Base-by-base conservation (phyloP, 1,140 invertebrate species). In the Drosophila mojavensis region DNA sequence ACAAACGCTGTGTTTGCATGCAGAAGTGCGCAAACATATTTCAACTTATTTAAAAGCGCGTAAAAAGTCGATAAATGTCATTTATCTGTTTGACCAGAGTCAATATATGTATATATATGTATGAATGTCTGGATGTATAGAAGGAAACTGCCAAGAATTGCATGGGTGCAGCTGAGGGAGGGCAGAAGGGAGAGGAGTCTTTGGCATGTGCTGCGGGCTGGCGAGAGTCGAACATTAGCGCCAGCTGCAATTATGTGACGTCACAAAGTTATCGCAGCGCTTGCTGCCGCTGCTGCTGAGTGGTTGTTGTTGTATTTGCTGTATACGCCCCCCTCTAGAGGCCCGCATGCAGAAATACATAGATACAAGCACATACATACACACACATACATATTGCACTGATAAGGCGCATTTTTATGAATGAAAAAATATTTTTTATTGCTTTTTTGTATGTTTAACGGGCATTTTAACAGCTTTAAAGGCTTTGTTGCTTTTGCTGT, bases 31-130 rank as follows among this genome's bases (percentile, higher is more conserved):
- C 79, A 83, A 88, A 86, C 83, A 88, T 69, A 89, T 89, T 88
- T 89, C 75, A 84, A 89, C 80, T 89, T 80, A 78, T 79, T 88
- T 89, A 84, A 89, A 89, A 88, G 76, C 72, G 83, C 82, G 83
- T 86, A 86, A 86, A 88, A 86, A 86, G 84, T 88, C 83, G 83
- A 84, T 88, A 88, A 89, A 84, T 89, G 83, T 89, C 80, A 89
- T 64, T 89, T 86, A 89, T 88, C 84, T 89, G 83, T 88, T 88
- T 88, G 81, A 67, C 54, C 55, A 48, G 51, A 59, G 79, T 78
- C 81, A 84, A 84, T 65, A 82, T 5, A 26, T 50, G 4, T 26
- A 9, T 53, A 33, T 11, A 36, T 24, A 24, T 24, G 20, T 47
- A 47, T 47, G 17, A 6, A 20, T 20, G 15, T 47, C n/a, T 7